These are phyloP conservation scores for Drosophila mettleri DNA, from an alignment of 2,888 invertebrate genomes.

Conservation along the genomic window DNA sequence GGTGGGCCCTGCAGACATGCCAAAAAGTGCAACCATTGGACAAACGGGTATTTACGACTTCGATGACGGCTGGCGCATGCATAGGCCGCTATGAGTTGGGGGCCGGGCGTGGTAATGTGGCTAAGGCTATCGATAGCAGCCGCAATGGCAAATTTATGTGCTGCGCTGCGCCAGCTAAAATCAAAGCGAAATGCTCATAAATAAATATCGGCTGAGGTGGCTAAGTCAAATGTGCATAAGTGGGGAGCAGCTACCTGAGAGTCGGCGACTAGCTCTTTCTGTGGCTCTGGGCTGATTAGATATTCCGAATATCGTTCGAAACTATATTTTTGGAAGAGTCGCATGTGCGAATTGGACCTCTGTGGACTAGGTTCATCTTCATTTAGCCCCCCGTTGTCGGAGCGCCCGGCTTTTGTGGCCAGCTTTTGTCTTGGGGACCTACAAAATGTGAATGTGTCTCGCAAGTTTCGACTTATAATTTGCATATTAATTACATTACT, in stretches of 20 bases:
- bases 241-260: constrained; percentile 26
- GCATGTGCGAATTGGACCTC: constrained; percentile 46
- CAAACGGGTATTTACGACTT: constrained; percentile 60
- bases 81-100: constrained; percentile 55
- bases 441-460: constrained; percentile 64
- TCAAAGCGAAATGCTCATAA: constrained; percentile 70
- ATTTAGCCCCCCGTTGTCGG: constrained; percentile 31
- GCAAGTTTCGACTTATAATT: constrained; percentile 62
- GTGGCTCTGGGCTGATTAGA: constrained; percentile 51
- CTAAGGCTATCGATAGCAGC: constrained; percentile 18
- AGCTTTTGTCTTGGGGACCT: constrained; percentile 30
- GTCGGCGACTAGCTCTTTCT: constrained; percentile 5
- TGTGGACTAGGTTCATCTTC: constrained; percentile 25
- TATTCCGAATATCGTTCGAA: constrained; percentile 54
- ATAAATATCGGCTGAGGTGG: constrained; percentile 64
- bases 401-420: constrained; percentile 11
- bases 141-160: constrained; percentile 56
- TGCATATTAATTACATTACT: constrained; percentile 78
- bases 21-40: constrained; percentile 72
- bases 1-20: constrained; percentile 43
- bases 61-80: constrained; percentile 47
- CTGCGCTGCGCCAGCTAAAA: constrained; percentile 66
- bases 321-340: constrained; percentile 24
- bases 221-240: constrained; percentile 70
- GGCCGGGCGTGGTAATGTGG: constrained; percentile 50